Conservation (phyloP, 2,888 invertebrate genomes). For the Chirona hameri region DNA sequence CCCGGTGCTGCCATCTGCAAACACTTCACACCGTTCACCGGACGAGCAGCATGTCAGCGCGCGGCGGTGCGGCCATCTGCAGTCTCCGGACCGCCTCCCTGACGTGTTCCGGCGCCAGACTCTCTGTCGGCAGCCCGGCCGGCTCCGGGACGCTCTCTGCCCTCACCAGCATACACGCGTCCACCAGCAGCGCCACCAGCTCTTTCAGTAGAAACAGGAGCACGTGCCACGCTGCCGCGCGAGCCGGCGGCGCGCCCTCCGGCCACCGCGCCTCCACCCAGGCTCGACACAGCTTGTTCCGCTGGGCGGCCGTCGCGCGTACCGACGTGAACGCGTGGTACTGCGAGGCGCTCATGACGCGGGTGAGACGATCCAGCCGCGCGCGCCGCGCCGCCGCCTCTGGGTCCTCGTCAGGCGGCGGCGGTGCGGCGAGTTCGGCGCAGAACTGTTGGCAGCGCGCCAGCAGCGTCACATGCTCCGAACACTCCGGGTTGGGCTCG, state of each 20-base stretch:
- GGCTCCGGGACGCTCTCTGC: neutral
- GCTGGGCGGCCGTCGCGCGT: neutral
- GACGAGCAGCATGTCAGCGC: neutral
- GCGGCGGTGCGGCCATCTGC: neutral
- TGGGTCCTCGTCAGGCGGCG: neutral
- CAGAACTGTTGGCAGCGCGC: neutral
- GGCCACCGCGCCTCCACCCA: neutral
- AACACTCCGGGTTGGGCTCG: neutral
- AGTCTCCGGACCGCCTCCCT: neutral
- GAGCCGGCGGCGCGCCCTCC: neutral
- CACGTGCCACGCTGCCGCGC: neutral
- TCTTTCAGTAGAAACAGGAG: neutral
- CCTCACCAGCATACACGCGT: neutral
- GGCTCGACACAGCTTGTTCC: neutral
- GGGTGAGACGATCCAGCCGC: neutral
- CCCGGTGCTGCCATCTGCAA: neutral
- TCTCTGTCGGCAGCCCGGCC: neutral
- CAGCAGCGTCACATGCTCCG: neutral
- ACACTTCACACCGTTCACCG: neutral
- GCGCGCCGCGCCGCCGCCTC: neutral
- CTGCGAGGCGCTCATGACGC: neutral
- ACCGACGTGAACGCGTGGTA: neutral
- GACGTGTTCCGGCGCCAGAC: neutral
- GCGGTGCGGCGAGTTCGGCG: neutral
- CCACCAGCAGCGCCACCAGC: neutral